Base-by-base conservation (phyloP, 2,888 invertebrate species). In the Drosophila greeni region DNA sequence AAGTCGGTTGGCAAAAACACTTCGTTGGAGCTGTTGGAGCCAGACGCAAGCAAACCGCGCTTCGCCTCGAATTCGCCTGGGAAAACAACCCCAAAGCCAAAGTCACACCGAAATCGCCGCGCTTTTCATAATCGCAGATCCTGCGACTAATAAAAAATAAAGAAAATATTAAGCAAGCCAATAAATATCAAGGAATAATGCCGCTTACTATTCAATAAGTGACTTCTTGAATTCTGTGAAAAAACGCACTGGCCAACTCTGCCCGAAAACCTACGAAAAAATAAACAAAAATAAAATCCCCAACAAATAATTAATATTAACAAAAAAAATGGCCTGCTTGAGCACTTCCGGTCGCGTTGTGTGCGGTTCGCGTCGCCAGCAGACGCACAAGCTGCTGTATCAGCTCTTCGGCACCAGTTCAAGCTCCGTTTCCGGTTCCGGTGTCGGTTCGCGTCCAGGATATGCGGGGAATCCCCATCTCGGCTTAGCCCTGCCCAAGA, bases 331-430 rank as follows among this genome's bases (percentile, higher is more conserved):
- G 87, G 87, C 87, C 68, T 87, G 86, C 72, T 82, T 87, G 73
- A 85, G 86, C 73, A 87, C 85, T 84, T 87, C 88, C 85, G 86
- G 86, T 83, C 87, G 86, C 62, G 78, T 80, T 67, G 85, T 76
- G 72, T 80, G 79, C 83, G 76, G 81, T 81, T 64, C 87, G 68
- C 84, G 84, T 71, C 81, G 78, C 66, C 84, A 86, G 60, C 83
- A 86, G 66, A 77, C 83, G 66, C 83, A 87, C 53, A 87, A 83
- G 65, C 73, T 84, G 65, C 73, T 87, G 53, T 85, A 81, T 66
- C 85, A 86, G 54, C 72, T 87, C 18, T 75, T 87, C 26, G 67
- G 66, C 36, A 43, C 62, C 36, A 47, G 45, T 8, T 14, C 45
- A 31, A 31, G 20, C 45, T 18, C 42, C 42, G 26, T 40, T 42